Evolutionary conservation across 2,113 vertebrate species (phyloP).

Genomic region (human): GRCh38 chr18:31067001-31067500

Average conservation of each 20-base stretch:
- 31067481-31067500: background rate
- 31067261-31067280: slow-evolving; percentile 1
- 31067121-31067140: slow-evolving; percentile 24
- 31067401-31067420: slow-evolving; percentile 43
- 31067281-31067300: slow-evolving; percentile 16
- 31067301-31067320: background rate
- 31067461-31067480: background rate
- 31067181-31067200: slow-evolving; percentile 65
- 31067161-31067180: background rate
- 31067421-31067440: slow-evolving; percentile 14
- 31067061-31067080: slow-evolving; percentile 66
- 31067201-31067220: background rate
- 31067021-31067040: slow-evolving; percentile 19
- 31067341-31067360: slow-evolving; percentile 19
- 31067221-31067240: slow-evolving; percentile 60
- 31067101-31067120: slow-evolving; percentile 37
- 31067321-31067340: slow-evolving; percentile 40
- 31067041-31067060: slow-evolving; percentile 63
- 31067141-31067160: slow-evolving; percentile 4
- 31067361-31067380: slow-evolving; percentile 58
- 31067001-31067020: slow-evolving; percentile 50
- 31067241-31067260: slow-evolving; percentile 24
- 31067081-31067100: slow-evolving; percentile 68
- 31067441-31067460: slow-evolving; percentile 32
- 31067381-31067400: slow-evolving; percentile 39